Base-by-base conservation (phyloP, 2,888 invertebrate species). In the Coenonympha glycerion region DNA sequence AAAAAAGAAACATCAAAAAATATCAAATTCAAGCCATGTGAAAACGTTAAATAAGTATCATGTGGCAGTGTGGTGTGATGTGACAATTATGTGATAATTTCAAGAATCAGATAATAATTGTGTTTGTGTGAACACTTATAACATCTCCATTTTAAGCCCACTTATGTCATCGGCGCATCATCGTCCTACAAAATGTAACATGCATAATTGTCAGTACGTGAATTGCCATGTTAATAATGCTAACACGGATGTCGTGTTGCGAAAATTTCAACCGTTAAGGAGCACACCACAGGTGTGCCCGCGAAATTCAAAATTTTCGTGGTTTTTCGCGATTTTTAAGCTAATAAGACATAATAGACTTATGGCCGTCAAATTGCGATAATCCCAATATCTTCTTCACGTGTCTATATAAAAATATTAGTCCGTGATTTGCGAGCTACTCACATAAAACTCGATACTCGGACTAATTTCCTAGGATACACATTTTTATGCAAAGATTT, bases 171-270 rank as follows among this genome's bases (percentile, higher is more conserved):
- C 40, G 21, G 11, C 16, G 22, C 47, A 40, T 40, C 47, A 48
- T 41, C 47, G 33, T 48, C 40, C 8, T 4, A 48, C 18, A 40
- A 48, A 48, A 48, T 45, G 21, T 47, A 39, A 22, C 39, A 39
- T 28, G n/a, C 26, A 45, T 18, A 34, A 24, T 2, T 26, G 6
- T 24, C 11, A 34, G n/a, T 24, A 24, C 24, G 34, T 45, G 34
- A 34, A 24, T 34, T 34, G 21, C 34, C 26, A n/a, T 45, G 11
- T 24, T 45, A 24, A 16, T 24, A 3, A 45, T 45, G 11, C 16
- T 24, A 45, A 45, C 22, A 34, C 24, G 34, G 34, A 45, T 19
- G 16, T 45, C 22, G 18, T 18, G n/a, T 11, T 2, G 34, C 16
- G 34, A 16, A 34, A 34, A n/a, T 13, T 26, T 11, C 11, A 22